Evolutionary conservation across 1,140 invertebrate species (phyloP).

Genomic region (Lysiphlebus fabarum): DNA sequence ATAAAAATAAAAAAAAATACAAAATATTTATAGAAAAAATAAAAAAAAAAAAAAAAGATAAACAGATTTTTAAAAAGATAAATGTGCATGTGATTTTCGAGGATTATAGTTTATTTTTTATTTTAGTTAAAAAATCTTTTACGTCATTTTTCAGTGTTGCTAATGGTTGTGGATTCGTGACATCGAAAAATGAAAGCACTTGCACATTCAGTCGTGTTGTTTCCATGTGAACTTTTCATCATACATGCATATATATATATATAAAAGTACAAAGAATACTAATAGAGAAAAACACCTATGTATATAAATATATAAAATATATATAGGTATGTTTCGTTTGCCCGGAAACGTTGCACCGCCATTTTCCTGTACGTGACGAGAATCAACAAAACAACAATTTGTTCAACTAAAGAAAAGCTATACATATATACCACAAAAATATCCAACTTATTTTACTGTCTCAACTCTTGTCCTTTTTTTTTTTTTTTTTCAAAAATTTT

Average conservation of each 20-base stretch:
- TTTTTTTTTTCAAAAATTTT: not conserved
- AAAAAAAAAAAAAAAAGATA: too few relatives aligned
- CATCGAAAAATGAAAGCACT: slow-evolving; percentile 20
- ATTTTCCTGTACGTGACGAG: slow-evolving; percentile 22
- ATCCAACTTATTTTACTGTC: slow-evolving; percentile 21
- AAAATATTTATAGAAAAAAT: too few relatives aligned
- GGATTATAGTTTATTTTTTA: too few relatives aligned
- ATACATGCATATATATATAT: slow-evolving; percentile 1
- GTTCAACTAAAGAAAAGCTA: slow-evolving; percentile 12
- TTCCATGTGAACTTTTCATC: not conserved
- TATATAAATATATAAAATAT: slow-evolving; percentile 15
- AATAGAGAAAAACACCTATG: not conserved
- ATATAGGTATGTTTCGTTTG: slow-evolving; percentile 18
- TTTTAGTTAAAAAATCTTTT: too few relatives aligned
- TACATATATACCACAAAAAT: slow-evolving; percentile 6
- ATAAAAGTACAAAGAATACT: not conserved
- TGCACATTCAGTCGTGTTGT: not conserved
- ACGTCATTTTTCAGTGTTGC: too few relatives aligned
- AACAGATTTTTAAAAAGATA: too few relatives aligned
- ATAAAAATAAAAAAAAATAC: too few relatives aligned
- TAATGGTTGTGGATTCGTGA: slow-evolving; percentile 7
- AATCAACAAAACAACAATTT: slow-evolving; percentile 24
- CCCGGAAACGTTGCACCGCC: slow-evolving; percentile 20
- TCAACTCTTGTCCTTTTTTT: slow-evolving; percentile 13
- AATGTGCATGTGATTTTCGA: too few relatives aligned